A percentile compares a stretch with the other conserved stretches of the same genome.
These are phyloP conservation scores for Drosophila ustulata DNA, from an alignment of 2,888 invertebrate genomes.

Conservation along the genomic window DNA sequence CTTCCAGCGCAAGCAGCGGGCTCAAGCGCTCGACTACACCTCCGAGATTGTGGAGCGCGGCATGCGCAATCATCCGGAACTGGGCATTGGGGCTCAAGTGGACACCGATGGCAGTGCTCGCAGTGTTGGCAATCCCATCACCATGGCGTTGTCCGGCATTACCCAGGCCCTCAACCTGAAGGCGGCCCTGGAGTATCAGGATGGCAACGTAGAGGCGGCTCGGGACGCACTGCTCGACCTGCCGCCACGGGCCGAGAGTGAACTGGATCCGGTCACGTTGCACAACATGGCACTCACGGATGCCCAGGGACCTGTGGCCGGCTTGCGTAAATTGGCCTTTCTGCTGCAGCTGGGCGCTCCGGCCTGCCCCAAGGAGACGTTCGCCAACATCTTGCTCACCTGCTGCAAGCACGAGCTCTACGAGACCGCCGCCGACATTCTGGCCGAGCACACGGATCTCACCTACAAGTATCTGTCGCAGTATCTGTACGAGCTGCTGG, in stretches of 20 bases:
- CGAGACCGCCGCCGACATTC: constrained; percentile 98
- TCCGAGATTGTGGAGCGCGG: constrained; percentile 97
- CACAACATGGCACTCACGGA: constrained; percentile 98
- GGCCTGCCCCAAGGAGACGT: constrained; percentile 97
- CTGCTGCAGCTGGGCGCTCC: constrained; percentile 95
- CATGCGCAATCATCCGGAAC: constrained; percentile 97
- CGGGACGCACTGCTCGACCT: constrained; percentile 94
- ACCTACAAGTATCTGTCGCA: constrained; percentile 97
- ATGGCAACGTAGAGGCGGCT: constrained; percentile 91
- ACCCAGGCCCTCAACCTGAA: constrained; percentile 99
- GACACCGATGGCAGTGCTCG: constrained; percentile 88
- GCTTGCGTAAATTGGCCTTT: constrained; percentile 92
- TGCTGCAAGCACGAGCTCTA: constrained; percentile 99
- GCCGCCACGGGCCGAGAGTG: constrained; percentile 97
- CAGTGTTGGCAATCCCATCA: constrained; percentile 91
- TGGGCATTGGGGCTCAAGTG: constrained; percentile 98
- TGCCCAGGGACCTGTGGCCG: constrained; percentile 96
- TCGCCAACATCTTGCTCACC: constrained; percentile 96
- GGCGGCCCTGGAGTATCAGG: constrained; percentile 98
- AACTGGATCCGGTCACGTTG: constrained; percentile 98
- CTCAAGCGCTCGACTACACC: constrained; percentile 96
- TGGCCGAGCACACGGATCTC: constrained; percentile 98
- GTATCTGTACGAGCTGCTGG: constrained; percentile 97
- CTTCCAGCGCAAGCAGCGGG: constrained; percentile 96
- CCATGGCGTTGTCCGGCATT: constrained; percentile 96